Percentiles rank a stretch among this genome's conserved stretches.
Evolutionary conservation across 1,140 invertebrate species (phyloP).

Genomic region (Sitophilus oryzae): DNA sequence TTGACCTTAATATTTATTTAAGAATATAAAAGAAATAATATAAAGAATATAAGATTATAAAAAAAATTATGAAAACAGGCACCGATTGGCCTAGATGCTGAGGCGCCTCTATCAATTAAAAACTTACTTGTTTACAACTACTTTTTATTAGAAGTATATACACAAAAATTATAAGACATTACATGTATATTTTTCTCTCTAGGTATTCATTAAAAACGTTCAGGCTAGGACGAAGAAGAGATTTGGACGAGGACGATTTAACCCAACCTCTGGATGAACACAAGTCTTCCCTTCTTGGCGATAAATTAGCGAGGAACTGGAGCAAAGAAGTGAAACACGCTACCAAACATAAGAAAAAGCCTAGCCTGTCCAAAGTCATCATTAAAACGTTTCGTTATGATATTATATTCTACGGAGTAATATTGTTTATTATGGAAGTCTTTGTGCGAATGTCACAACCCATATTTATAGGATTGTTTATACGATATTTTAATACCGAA

Average conservation of each 20-base stretch:
- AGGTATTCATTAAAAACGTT: slow-evolving; percentile 43
- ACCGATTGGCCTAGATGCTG: too few relatives aligned
- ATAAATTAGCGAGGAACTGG: slow-evolving; percentile 33
- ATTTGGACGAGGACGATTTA: slow-evolving; percentile 34
- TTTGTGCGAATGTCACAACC: slow-evolving; percentile 33
- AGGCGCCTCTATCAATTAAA: too few relatives aligned
- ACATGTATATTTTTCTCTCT: too few relatives aligned
- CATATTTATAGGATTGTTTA: slow-evolving; percentile 34
- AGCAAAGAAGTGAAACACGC: slow-evolving; percentile 28
- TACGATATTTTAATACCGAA: slow-evolving; percentile 33
- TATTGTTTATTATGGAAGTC: slow-evolving; percentile 41
- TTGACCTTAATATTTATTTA: too few relatives aligned
- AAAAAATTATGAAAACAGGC: too few relatives aligned
- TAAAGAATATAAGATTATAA: too few relatives aligned
- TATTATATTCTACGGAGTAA: slow-evolving; percentile 39
- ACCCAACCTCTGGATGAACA: slow-evolving; percentile 33
- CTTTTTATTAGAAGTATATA: too few relatives aligned
- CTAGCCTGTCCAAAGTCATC: slow-evolving; percentile 43
- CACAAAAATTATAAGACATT: too few relatives aligned
- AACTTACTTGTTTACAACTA: too few relatives aligned
- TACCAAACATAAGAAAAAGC: slow-evolving; percentile 25
- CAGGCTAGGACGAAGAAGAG: slow-evolving; percentile 26
- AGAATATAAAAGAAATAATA: too few relatives aligned
- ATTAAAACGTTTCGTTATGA: slow-evolving; percentile 41
- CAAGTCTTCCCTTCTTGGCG: slow-evolving; percentile 32